Percentiles rank a stretch among this genome's conserved stretches.
phyloP scores from a whole-genome alignment of 2,888 invertebrate species.

The Leucophora obtusa region DNA sequence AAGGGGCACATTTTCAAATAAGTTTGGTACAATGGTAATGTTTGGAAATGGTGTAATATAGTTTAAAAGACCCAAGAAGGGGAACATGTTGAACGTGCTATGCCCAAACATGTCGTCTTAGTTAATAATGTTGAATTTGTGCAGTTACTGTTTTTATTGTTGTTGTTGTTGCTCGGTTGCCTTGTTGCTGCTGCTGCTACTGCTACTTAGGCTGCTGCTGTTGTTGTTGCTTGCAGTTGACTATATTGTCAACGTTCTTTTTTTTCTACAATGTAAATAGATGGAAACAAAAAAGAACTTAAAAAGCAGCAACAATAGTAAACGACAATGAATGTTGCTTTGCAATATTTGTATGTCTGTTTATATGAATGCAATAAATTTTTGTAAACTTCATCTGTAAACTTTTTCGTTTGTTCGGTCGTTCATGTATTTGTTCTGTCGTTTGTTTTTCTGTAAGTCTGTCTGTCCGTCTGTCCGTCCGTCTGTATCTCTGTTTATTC shows the following conservation, averaged over 20 bases:
- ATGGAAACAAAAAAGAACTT: constrained; percentile 14
- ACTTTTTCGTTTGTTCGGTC: constrained; percentile 31
- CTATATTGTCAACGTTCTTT: constrained; percentile 50
- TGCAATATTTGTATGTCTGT: constrained; percentile 35
- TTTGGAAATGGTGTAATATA: not conserved
- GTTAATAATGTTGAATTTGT: constrained; percentile 54
- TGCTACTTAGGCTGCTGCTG: constrained; percentile 15
- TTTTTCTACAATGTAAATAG: not conserved
- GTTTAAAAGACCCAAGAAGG: not conserved
- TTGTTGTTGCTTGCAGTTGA: constrained; percentile 23
- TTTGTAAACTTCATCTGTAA: constrained; percentile 54
- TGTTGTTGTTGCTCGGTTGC: constrained; percentile 12
- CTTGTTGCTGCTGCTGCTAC: constrained; percentile 18
- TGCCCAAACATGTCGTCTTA: constrained; percentile 54
- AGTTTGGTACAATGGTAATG: too few relatives aligned
- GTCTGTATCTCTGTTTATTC: constrained; percentile 21
- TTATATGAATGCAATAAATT: constrained; percentile 40
- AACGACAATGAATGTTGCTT: constrained; percentile 49
- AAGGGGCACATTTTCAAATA: too few relatives aligned
- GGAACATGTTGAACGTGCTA: constrained; percentile 38
- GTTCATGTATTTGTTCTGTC: constrained; percentile 7
- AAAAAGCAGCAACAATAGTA: constrained; percentile 56
- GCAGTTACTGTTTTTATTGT: constrained; percentile 19
- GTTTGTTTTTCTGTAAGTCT: constrained; percentile 21
- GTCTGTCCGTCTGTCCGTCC: not conserved